Evolutionary conservation across 2,113 vertebrate species (phyloP), one percentile per base, ranked within the genome.

Genomic region (Anoplopoma fimbria): DNA sequence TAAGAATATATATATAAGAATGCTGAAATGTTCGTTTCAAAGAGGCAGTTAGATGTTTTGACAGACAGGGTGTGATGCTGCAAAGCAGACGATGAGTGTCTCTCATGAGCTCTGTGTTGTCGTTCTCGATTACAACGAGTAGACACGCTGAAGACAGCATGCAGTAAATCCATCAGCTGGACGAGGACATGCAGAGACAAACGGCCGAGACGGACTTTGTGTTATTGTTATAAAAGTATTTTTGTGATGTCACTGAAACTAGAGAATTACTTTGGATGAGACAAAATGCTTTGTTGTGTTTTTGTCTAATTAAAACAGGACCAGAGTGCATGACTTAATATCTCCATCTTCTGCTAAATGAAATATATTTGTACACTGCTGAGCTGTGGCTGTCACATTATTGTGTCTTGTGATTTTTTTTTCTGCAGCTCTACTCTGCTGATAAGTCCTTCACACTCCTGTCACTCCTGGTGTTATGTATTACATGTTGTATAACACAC

Each of bases 81-180:
- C 42, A 40, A 23, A 70, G 70, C 60, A 65, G n/a, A n/a, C n/a
- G n/a, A n/a, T n/a, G n/a, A n/a, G n/a, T n/a, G n/a, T n/a, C n/a
- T 69, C 63, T 23, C n/a, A n/a, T n/a, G n/a, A n/a, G 36, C 69
- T 69, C 40, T 23, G 51, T 33, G 58, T 73, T 53, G 55, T 79
- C 74, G 55, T 13, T 57, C 33, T 79, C 27, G 21, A 23, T 21
- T 23, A 21, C 49, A 51, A 38, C n/a, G 2, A 69, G 27, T 0
- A 5, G 7, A 72, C 60, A 55, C 58, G 15, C 40, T 53, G 53
- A 72, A 76, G 34, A 45, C 13, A 2, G 23, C 36, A 4, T 17
- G 23, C 38, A 42, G 42, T 80, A 34, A 83, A 74, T 34, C 58
- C n/a, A 69, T 15, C 80, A 47, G 58, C 55, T 67, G 60, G 62